Evolutionary conservation across 2,888 invertebrate genomes (phyloP).

Genomic region (Disparrhopalites patrizii): DNA sequence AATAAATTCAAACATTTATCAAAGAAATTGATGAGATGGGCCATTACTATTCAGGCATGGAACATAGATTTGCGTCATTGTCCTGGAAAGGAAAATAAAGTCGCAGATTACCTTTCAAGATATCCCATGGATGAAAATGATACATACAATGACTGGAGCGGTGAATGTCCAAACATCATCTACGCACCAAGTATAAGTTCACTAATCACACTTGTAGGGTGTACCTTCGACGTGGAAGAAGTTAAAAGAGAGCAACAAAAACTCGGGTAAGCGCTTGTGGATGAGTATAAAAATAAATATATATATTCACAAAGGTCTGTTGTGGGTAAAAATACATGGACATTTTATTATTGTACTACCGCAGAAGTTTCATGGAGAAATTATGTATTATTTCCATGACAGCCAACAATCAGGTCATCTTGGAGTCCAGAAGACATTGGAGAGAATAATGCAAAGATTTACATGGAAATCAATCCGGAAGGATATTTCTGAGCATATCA

Average conservation of each 20-base stretch:
- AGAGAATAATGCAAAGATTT: conserved; percentile 27
- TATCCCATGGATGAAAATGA: neutral
- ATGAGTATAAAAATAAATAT: neutral
- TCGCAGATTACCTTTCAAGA: neutral
- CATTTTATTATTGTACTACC: conserved; percentile 35
- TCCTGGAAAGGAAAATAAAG: neutral
- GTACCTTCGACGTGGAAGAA: neutral
- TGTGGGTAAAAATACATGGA: neutral
- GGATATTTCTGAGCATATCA: conserved; percentile 34
- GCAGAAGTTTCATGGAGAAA: conserved; percentile 8
- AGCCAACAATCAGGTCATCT: conserved; percentile 35
- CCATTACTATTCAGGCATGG: neutral
- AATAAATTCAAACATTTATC: neutral
- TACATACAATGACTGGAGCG: neutral
- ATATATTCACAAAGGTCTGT: neutral
- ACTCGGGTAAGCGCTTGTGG: neutral
- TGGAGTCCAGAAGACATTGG: conserved; percentile 34
- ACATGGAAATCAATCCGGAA: conserved; percentile 37
- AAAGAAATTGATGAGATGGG: neutral
- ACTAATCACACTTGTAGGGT: neutral
- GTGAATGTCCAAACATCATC: neutral
- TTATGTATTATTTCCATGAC: conserved; percentile 37
- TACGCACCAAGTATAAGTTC: neutral
- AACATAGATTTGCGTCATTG: neutral
- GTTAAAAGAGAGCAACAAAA: neutral